Conservation (phyloP, 2,113 vertebrate species). For the Podocnemis expansa region DNA sequence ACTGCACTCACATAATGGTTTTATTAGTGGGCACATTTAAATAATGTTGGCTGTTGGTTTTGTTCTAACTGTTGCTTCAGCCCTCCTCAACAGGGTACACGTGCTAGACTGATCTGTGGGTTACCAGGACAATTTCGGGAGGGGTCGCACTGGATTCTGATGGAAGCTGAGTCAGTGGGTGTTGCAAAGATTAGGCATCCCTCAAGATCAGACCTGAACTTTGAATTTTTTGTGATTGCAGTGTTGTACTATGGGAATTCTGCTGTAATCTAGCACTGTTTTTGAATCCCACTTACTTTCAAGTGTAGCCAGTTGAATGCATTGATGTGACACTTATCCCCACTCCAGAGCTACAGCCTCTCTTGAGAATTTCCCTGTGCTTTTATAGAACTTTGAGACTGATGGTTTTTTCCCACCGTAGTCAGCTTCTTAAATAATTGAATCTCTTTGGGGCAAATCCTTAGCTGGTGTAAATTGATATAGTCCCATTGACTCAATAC, state of each 20-base stretch:
- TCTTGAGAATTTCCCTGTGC: background rate
- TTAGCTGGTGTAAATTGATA: background rate
- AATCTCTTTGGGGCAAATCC: background rate
- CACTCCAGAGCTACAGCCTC: rapidly evolving
- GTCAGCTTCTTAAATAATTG: background rate
- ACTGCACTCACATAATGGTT: background rate
- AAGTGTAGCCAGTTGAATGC: background rate
- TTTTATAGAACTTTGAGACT: background rate
- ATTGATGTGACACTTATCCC: rapidly evolving
- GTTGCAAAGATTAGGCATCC: background rate
- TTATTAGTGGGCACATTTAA: background rate
- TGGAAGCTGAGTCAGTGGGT: background rate
- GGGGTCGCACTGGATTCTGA: background rate
- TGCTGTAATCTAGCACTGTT: background rate
- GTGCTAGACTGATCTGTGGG: no score
- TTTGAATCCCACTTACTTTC: no score
- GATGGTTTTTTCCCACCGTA: background rate
- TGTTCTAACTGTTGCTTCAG: background rate
- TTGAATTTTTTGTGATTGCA: background rate
- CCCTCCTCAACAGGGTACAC: background rate
- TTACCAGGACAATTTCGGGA: background rate
- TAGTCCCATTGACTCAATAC: background rate
- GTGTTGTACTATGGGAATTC: rapidly evolving
- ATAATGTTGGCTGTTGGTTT: background rate
- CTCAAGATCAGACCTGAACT: background rate